A percentile compares a stretch with the other conserved stretches of the same genome.
phyloP scores from a whole-genome alignment of 2,888 invertebrate species.

The Apeira syringaria region DNA sequence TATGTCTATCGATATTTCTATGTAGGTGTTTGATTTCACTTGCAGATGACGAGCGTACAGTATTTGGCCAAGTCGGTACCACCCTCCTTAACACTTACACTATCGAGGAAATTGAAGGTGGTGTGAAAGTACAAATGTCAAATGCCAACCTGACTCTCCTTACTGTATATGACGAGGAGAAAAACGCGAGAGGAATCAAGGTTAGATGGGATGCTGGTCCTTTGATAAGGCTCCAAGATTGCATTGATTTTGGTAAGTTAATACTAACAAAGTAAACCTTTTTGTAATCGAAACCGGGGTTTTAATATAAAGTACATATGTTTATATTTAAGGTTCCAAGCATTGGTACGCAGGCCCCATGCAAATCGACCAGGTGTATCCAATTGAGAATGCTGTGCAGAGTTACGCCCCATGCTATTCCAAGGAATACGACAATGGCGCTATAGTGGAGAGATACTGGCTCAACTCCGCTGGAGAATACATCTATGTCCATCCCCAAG shows the following conservation, averaged over 20 bases:
- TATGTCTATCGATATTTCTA: too few relatives aligned
- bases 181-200: slow-evolving; percentile 58
- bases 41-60: slow-evolving; percentile 43
- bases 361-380: slow-evolving; percentile 83
- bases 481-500: slow-evolving; percentile 84
- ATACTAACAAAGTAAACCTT: too few relatives aligned
- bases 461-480: slow-evolving; percentile 88
- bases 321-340: slow-evolving; percentile 49
- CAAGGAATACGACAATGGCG: slow-evolving; percentile 79
- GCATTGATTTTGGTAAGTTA: slow-evolving; percentile 70
- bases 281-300: too few relatives aligned
- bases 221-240: slow-evolving; percentile 68
- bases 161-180: slow-evolving; percentile 50
- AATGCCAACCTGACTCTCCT: slow-evolving; percentile 54
- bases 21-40: too few relatives aligned
- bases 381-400: slow-evolving; percentile 80
- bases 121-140: slow-evolving; percentile 53
- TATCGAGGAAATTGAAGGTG: slow-evolving; percentile 55
- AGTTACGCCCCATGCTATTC: slow-evolving; percentile 81
- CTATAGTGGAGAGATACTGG: slow-evolving; percentile 87
- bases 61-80: slow-evolving; percentile 63
- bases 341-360: slow-evolving; percentile 89
- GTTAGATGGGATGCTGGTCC: slow-evolving; percentile 58
- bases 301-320: too few relatives aligned
- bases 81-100: slow-evolving; percentile 53